Base-by-base conservation (phyloP, 2,113 vertebrate genomes). In the Rhinolophus sinicus region DNA sequence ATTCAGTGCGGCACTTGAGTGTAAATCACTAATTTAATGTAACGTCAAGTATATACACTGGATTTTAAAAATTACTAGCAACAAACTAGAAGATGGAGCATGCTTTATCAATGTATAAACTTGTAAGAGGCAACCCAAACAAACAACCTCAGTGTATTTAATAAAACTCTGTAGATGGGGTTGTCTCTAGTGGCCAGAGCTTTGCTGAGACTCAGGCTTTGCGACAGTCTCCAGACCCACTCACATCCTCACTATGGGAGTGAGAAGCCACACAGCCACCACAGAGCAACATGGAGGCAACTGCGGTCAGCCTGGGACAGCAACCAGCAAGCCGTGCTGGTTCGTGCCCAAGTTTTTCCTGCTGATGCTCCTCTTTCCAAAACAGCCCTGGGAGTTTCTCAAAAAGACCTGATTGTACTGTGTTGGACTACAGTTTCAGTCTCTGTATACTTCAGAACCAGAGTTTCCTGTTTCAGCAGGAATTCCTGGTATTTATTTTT, bases 401-500 rank as follows among this genome's bases (percentile, higher is more conserved):
- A 90, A 35, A 93, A 96, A 96, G 90, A 76, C 65, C 65, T 82
- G 24, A 83, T 72, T 87, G 82, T 87, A 8, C 52, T 95, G 14
- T 60, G 77, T 75, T 69, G 60, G 88, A 78, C 52, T 38, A 76
- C 64, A 95, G 47, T 84, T 93, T 98, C 95, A 90, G 60, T 69
- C 50, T 83, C 83, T 96, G 38, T 33, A 24, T 47, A 18, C 28
- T 93, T 96, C 82, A 93, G 76, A 93, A 60, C 58, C 84, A 80
- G 75, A 96, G 72, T 58, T 97, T 97, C 84, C 88, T 96, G 7
- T 95, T 98, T 96, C 40, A 89, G 62, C 18, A 73, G 21, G 62
- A 97, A 93, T 97, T 95, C 70, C 88, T 73, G 89, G 38, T 64
- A 87, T 33, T 97, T 97, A 85, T 70, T 98, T 95, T 96, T 90